These are phyloP conservation scores for Hirtodrosophila alboralis DNA, from an alignment of 2,888 invertebrate species.

Conservation along the genomic window DNA sequence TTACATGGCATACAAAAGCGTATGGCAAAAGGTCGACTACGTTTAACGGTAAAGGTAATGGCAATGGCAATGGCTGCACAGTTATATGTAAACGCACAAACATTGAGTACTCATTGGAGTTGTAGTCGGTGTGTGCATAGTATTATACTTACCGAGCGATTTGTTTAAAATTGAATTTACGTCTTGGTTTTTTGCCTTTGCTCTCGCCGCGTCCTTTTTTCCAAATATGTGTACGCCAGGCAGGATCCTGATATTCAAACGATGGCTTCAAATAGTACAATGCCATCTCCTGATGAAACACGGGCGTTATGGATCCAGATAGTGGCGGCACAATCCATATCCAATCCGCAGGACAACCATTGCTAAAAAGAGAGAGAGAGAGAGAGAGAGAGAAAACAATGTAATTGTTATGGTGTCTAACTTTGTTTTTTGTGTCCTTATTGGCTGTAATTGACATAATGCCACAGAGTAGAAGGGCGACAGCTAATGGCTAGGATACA, in stretches of 20 bases:
- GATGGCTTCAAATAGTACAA: slow-evolving; percentile 93
- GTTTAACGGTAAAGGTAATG: slow-evolving; percentile 42
- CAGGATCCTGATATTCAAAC: slow-evolving; percentile 96
- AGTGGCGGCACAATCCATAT: slow-evolving; percentile 89
- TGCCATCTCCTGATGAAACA: slow-evolving; percentile 95
- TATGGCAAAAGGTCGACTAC: slow-evolving; percentile 52
- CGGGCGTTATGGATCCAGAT: slow-evolving; percentile 91
- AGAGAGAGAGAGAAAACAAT: slow-evolving; percentile 7
- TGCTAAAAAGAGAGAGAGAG: too few species aligned
- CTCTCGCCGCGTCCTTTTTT: slow-evolving; percentile 90
- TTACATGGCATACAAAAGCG: slow-evolving; percentile 23
- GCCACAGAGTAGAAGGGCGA: slow-evolving; percentile 33
- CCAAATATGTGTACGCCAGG: slow-evolving; percentile 97
- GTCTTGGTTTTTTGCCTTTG: slow-evolving; percentile 90
- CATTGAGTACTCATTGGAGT: slow-evolving; percentile 25
- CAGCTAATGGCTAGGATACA: slow-evolving; percentile 32
- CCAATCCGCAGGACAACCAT: slow-evolving; percentile 88
- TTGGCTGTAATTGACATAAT: slow-evolving; percentile 64
- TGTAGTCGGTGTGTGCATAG: too few species aligned
- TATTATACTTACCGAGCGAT: slow-evolving; percentile 90
- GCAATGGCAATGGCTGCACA: too few species aligned
- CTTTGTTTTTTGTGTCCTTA: slow-evolving; percentile 44
- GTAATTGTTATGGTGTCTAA: slow-evolving; percentile 54
- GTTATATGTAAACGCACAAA: too few species aligned
- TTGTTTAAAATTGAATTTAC: slow-evolving; percentile 98